Base-by-base conservation (phyloP, 2,797 vertebrate species). In the Brachyalestes nurse region DNA sequence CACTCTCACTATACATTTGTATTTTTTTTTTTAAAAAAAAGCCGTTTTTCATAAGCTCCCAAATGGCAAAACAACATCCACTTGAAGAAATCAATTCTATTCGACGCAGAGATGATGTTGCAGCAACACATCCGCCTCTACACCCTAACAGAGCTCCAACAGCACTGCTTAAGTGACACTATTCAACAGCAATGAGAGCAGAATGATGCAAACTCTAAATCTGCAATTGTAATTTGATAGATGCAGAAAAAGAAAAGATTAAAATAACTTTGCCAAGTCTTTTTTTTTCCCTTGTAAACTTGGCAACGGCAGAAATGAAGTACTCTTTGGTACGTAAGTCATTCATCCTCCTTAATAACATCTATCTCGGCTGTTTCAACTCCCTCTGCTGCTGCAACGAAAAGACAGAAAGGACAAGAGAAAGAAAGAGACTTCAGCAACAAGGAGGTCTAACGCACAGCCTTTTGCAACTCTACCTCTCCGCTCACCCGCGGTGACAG, bases 351-450 rank as follows among this genome's bases (percentile, higher is more conserved):
- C 8, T 7, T 2, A 55, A 19, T 55, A 55, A 55, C 47, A 53
- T 53, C 3, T 12, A 1, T 53, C 51, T 53, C 10, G 9, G 51
- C 51, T 53, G 55, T 58, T 17, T 55, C 53, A 55, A 17, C 16
- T 55, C 53, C 19, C n/a, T 58, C n/a, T 25, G 3, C n/a, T 25
- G 3, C 21, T 9, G 9, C 10, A 13, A 60, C 6, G n/a, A 0
- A 72, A 58, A 58, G 47, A 28, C 13, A 70, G 64, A 57, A 21
- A 40, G 19, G 72, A 61, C 67, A 82, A 78, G 75, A 73, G 64
- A 86, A 65, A 85, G 73, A 79, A 79, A 78, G 60, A 83, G 62
- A 74, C 73, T 79, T 84, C 60, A 64, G 77, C 81, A 79, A 84
- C 9, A 71, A 57, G 71, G 45, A 23, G 14, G 5, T 70, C 25